Evolutionary conservation across 2,797 vertebrate species (phyloP).

Genomic region (Cygnus olor): DNA sequence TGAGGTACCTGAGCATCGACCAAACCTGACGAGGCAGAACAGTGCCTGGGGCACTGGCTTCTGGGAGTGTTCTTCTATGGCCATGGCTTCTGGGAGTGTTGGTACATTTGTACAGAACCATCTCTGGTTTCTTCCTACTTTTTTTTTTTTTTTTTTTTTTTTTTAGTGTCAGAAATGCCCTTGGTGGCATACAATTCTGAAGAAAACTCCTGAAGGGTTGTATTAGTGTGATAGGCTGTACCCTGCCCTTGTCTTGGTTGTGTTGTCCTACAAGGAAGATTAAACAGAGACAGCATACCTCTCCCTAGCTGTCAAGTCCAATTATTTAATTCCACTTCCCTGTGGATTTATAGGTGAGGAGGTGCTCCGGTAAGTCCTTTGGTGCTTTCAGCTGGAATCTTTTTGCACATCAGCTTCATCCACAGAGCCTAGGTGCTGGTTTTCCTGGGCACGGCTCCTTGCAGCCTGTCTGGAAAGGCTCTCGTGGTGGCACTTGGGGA

Average conservation of each 20-base stretch:
- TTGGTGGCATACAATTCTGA: not conserved
- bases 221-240: not conserved
- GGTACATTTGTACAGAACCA: not conserved
- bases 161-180: not conserved
- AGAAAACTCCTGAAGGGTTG: not conserved
- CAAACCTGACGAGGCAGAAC: not conserved
- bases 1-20: not conserved
- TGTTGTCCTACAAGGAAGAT: conserved; percentile 24
- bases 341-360: conserved; percentile 23
- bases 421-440: not conserved
- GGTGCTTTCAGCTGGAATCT: conserved; percentile 15
- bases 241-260: not conserved
- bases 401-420: not conserved
- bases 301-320: conserved; percentile 9
- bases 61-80: not conserved
- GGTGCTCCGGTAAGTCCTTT: not conserved
- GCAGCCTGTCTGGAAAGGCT: not conserved
- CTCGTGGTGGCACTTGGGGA: not conserved
- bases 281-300: not conserved
- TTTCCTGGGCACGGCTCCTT: not conserved
- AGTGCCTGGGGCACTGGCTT: not conserved
- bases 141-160: conserved; percentile 19
- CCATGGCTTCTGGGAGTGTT: not conserved
- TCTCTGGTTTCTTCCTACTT: not conserved
- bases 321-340: conserved; percentile 49